Base-by-base conservation (phyloP, 2,888 invertebrate genomes). In the Heliconius hortense region DNA sequence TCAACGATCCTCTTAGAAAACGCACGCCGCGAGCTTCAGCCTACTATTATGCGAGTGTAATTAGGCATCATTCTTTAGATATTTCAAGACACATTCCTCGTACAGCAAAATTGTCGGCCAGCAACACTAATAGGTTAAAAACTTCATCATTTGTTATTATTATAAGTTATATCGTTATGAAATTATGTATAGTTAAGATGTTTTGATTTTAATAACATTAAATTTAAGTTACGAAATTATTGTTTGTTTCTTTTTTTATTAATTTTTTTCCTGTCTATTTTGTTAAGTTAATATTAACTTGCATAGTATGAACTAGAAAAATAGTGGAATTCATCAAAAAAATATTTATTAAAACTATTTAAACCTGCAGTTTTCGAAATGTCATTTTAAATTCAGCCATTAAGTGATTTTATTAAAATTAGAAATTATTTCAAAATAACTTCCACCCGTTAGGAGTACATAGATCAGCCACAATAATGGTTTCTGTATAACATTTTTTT, bases 1-100 rank as follows among this genome's bases (percentile, higher is more conserved):
- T 96, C 82, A 88, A 85, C 1, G 94, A 95, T 76, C 94, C 95
- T 0, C 81, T 90, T n/a, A 93, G 95, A 70, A 91, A 94, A 5
- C 91, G 96, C 62, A 94, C 94, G 0, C 77, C 81, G 5, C 76
- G 81, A n/a, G 73, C 77, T 0, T 81, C 82, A 2, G 82, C 82
- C 0, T 59, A 77, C 0, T 89, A 81, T 79, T 87, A 84, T 80
- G 76, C 83, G 0, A 60, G 76, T 15, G 76, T 89, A 5, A 85
- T 84, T 26, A 79, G 75, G 10, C 64, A 72, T 0, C 80, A 79
- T 48, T 77, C 80, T 0, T 70, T 83, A 13, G 77, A 79, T 28
- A 63, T 73, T 11, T 24, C 70, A 35, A 53, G 18, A 24, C 15
- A 68, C 10, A 21, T n/a, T 0, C 31, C 48, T 69, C n/a, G 21